These are phyloP conservation scores for Amiota minor DNA, from an alignment of 2,888 invertebrate genomes.

Conservation along the genomic window DNA sequence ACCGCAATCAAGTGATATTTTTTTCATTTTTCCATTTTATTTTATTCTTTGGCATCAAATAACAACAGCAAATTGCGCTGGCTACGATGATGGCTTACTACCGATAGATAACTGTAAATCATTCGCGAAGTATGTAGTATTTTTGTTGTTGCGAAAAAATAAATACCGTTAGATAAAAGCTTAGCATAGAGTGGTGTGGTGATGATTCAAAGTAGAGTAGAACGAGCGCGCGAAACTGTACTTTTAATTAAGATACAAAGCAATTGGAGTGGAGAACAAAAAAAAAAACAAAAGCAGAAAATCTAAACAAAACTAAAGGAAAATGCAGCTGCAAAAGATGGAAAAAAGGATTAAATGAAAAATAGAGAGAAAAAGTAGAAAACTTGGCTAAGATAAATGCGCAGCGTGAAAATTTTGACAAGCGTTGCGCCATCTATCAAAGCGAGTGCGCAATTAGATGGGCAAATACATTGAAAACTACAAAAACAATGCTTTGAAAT, in stretches of 20 bases:
- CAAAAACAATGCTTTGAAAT: neutral
- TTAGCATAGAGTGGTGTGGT: neutral
- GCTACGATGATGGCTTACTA: neutral
- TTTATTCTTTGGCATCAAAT: conserved; percentile 7
- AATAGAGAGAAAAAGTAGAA: conserved; percentile 13
- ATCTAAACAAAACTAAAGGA: conserved; percentile 11
- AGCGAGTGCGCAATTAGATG: conserved; percentile 44
- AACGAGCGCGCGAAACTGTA: conserved; percentile 16
- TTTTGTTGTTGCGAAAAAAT: conserved; percentile 1
- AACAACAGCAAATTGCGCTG: conserved; percentile 17
- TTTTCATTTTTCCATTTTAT: neutral
- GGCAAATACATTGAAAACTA: conserved; percentile 11
- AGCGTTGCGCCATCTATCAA: conserved; percentile 61
- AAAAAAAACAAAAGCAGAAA: conserved; percentile 6
- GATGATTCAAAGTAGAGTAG: neutral
- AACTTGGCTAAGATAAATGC: conserved; percentile 55
- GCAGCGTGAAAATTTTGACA: conserved; percentile 64
- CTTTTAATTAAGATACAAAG: conserved; percentile 60
- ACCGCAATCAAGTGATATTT: neutral
- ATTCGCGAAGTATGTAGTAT: neutral
- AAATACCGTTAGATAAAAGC: conserved; percentile 8
- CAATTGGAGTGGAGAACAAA: conserved; percentile 24
- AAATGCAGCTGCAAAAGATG: neutral
- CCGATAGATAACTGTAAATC: conserved; percentile 24
- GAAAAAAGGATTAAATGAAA: conserved; percentile 19